Evolutionary conservation across 2,888 invertebrate species (phyloP).

Genomic region (Meghimatium bilineatum): DNA sequence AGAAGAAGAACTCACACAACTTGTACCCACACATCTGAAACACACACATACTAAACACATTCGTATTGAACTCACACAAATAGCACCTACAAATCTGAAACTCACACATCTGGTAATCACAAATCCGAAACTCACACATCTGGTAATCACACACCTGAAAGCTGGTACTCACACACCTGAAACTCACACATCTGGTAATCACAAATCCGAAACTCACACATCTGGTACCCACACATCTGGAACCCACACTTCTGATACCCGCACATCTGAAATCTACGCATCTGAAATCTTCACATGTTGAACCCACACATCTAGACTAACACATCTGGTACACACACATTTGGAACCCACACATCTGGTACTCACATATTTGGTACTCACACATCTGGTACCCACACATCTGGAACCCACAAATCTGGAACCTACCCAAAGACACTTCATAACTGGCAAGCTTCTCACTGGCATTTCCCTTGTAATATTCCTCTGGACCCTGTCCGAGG

Average conservation of each 20-base stretch:
- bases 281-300: background rate
- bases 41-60: background rate
- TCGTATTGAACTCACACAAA: background rate
- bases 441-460: background rate
- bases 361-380: no score
- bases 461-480: conserved; percentile 4
- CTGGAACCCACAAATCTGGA: background rate
- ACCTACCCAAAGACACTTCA: conserved; percentile 14
- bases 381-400: background rate
- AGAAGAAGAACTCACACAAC: no score
- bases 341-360: no score
- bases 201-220: no score
- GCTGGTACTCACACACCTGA: no score
- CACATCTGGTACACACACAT: no score
- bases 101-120: no score
- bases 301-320: no score
- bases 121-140: no score
- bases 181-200: no score
- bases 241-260: background rate
- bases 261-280: background rate
- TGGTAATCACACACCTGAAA: no score
- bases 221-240: background rate
- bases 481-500: background rate
- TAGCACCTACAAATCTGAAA: background rate
- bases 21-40: background rate